A percentile compares a stretch with the other conserved stretches of the same genome.
These are phyloP conservation scores for Xanthia icteritia DNA, from an alignment of 2,888 invertebrate species.

Conservation along the genomic window DNA sequence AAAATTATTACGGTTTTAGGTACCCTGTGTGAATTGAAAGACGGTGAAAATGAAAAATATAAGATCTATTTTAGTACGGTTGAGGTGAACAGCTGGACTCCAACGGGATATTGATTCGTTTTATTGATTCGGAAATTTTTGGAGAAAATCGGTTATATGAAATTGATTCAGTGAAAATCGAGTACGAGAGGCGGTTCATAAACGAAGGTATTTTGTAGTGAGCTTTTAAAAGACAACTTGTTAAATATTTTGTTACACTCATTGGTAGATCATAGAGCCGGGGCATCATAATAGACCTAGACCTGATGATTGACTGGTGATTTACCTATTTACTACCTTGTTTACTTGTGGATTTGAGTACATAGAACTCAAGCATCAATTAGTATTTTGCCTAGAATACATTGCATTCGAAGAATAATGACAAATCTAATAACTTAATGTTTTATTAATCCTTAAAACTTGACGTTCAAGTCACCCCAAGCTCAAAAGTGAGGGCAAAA, in stretches of 20 bases:
- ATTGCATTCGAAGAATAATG: conserved; percentile 1
- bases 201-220: background rate
- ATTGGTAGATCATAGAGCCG: background rate
- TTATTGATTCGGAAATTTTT: conserved; percentile 46
- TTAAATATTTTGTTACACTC: conserved; percentile 6
- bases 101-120: conserved; percentile 46
- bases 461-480: background rate
- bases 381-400: background rate
- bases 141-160: conserved; percentile 26
- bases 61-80: conserved; percentile 59
- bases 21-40: conserved; percentile 39
- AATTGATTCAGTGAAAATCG: conserved; percentile 33
- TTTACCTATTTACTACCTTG: background rate
- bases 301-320: no score
- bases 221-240: background rate
- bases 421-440: background rate
- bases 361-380: background rate
- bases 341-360: conserved; percentile 6
- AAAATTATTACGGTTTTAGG: conserved; percentile 77
- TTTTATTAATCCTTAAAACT: background rate
- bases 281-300: background rate
- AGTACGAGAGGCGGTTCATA: conserved; percentile 1
- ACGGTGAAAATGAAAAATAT: conserved; percentile 58
- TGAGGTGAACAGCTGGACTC: conserved; percentile 52
- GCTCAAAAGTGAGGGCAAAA: conserved; percentile 7